Evolutionary conservation across 2,888 invertebrate genomes (phyloP), one percentile per base, ranked within the genome.

Genomic region (Ceratothoa steindachneri): DNA sequence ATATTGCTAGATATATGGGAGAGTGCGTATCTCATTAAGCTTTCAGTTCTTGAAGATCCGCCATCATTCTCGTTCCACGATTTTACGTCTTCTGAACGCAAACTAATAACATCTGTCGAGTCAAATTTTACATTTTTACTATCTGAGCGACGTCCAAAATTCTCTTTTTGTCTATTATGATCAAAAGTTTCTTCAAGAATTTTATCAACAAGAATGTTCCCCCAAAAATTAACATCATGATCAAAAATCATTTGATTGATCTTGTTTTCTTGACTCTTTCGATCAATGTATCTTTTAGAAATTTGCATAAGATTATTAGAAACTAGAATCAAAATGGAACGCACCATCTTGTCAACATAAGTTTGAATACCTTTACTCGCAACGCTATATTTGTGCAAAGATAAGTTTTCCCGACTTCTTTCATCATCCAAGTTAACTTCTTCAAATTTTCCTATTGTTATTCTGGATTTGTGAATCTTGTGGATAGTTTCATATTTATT

Each of bases 211-310:
- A 77, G 72, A 12, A 31, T 22, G 22, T 29, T 69, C 9, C 74
- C 77, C 74, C 77, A 72, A 53, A 67, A 70, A 55, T 28, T 31
- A 30, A 72, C 53, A 29, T 77, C 74, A 30, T 72, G 74, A 9
- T 74, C 74, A 31, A 69, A 77, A 7, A 72, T 74, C 7, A 72
- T 22, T 2, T 70, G 28, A 69, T 30, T 52, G 19, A 53, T 55
- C 1, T 74, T 70, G 24, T 31, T 27, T 1, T 3, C 67, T 0
- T 28, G 67, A 2, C 51, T 15, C 30, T 66, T 30, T 15, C 41
- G 31, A 7, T 60, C 30, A 19, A 68, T 55, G 5, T n/a, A 24
- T 12, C 29, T 30, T 30, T n/a, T 19, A 52, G 66, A 73, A 0
- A 71, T 55, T 9, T 24, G 24, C 9, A 24, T 67, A 1, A 77